phyloP scores from a whole-genome alignment of 1,140 invertebrate species.

The Drosophila ohnishii region DNA sequence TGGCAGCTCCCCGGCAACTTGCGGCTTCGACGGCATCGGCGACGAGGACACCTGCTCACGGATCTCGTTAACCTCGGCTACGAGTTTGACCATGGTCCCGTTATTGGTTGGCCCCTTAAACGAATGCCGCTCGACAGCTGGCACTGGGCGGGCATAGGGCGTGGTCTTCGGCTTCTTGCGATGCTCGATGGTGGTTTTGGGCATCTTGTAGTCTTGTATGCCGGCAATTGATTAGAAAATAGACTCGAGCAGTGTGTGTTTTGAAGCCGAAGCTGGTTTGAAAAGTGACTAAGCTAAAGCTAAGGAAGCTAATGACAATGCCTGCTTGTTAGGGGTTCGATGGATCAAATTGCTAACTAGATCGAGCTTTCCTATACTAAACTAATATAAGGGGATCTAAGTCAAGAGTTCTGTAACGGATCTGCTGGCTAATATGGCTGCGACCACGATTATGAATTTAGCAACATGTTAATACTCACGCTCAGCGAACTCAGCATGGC shows the following conservation, averaged over 20 bases:
- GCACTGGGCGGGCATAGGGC: not conserved
- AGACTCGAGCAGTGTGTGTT: not conserved
- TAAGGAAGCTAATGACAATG: not conserved
- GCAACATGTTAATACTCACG: slow-evolving; percentile 84
- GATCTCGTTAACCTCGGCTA: no score
- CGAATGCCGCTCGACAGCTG: not conserved
- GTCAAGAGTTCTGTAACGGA: no score
- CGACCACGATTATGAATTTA: no score
- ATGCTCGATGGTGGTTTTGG: not conserved
- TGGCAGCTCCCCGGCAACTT: no score
- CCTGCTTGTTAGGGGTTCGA: not conserved
- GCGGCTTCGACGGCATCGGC: no score
- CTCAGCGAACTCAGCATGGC: slow-evolving; percentile 93
- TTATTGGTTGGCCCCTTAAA: no score
- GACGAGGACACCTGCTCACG: no score
- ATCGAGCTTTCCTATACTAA: not conserved
- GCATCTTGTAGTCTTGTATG: not conserved
- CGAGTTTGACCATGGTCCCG: no score
- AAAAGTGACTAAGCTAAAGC: not conserved
- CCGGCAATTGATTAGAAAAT: not conserved
- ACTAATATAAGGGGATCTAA: not conserved
- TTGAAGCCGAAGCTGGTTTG: not conserved
- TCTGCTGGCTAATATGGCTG: no score
- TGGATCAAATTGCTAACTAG: not conserved
- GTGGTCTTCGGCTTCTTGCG: not conserved